phyloP scores from a whole-genome alignment of 2,113 vertebrate species.

The Hyla sarda region DNA sequence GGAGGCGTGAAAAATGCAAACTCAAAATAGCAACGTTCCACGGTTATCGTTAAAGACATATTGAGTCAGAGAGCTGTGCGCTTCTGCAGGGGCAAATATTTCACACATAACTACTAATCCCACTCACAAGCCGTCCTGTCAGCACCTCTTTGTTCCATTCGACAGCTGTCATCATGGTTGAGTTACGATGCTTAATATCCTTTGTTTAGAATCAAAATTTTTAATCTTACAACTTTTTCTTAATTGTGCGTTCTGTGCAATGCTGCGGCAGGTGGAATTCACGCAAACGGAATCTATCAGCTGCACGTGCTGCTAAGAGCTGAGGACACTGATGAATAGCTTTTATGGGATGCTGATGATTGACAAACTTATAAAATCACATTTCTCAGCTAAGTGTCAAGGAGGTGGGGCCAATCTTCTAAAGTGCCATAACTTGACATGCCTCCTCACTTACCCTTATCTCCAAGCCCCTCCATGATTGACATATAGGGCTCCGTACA shows the following conservation, averaged over 20 bases:
- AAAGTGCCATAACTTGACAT: too few relatives aligned
- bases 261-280: too few relatives aligned
- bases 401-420: too few relatives aligned
- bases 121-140: slow-evolving; percentile 23
- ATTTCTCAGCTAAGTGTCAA: too few relatives aligned
- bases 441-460: too few relatives aligned
- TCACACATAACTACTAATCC: slow-evolving; percentile 10
- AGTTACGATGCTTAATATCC: neutral
- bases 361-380: too few relatives aligned
- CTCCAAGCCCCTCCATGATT: too few relatives aligned
- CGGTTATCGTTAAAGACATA: neutral
- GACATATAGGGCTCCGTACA: too few relatives aligned
- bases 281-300: too few relatives aligned
- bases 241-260: neutral
- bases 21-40: neutral
- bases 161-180: slow-evolving; percentile 21
- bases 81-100: neutral
- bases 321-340: too few relatives aligned
- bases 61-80: neutral
- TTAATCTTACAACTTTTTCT: neutral
- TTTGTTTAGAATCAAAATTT: neutral
- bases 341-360: too few relatives aligned
- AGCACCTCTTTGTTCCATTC: slow-evolving; percentile 23
- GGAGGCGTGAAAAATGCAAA: neutral
- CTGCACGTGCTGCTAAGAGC: too few relatives aligned